Percentiles rank a stretch among this genome's conserved stretches.
Conservation (phyloP, 2,888 invertebrate genomes). For the Diadegma fenestrale region DNA sequence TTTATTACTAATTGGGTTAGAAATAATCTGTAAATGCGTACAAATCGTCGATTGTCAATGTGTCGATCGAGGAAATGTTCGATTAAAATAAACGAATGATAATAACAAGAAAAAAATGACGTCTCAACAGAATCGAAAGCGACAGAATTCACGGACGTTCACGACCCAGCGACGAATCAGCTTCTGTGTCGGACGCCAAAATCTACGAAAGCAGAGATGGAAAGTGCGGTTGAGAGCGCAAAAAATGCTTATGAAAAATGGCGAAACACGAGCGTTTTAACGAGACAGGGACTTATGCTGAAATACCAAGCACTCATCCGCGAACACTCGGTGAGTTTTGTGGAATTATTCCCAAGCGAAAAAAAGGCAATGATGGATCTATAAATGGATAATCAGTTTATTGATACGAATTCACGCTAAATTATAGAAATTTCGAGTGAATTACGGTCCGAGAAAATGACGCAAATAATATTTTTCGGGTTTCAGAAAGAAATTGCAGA, state of each 20-base stretch:
- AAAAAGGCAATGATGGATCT: not conserved
- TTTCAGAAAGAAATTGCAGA: constrained; percentile 93
- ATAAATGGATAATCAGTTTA: no score
- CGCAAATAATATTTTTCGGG: constrained; percentile 15
- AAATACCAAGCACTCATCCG: constrained; percentile 86
- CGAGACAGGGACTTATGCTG: constrained; percentile 97
- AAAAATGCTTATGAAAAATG: constrained; percentile 92
- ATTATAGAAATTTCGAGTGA: not conserved
- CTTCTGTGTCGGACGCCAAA: constrained; percentile 93
- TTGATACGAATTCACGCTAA: not conserved
- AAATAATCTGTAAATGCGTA: no score
- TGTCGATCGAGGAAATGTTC: not conserved
- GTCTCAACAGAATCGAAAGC: constrained; percentile 93
- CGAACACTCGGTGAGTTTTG: constrained; percentile 68
- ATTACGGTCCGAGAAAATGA: not conserved
- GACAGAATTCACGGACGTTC: constrained; percentile 96
- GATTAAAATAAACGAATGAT: not conserved
- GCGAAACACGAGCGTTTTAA: constrained; percentile 96
- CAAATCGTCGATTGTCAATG: not conserved
- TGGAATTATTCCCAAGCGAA: not conserved
- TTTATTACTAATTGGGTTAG: no score
- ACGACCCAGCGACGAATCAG: constrained; percentile 97
- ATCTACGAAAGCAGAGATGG: constrained; percentile 95
- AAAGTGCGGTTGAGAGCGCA: constrained; percentile 94
- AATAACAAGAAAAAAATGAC: not conserved